A percentile compares a stretch with the other conserved stretches of the same genome.
phyloP scores from a whole-genome alignment of 2,888 invertebrate species.

The Cloeon dipterum region DNA sequence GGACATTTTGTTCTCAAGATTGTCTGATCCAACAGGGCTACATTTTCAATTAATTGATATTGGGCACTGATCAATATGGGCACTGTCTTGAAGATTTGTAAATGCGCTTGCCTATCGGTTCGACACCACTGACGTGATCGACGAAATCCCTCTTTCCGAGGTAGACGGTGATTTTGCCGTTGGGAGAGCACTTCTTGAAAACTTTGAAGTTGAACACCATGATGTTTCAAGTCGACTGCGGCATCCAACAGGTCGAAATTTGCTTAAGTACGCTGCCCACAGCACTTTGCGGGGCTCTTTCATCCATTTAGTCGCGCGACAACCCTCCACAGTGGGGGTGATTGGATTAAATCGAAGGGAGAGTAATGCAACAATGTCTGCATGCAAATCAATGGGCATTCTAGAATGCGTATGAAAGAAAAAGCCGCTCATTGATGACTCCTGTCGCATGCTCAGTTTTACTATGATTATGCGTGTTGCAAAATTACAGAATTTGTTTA shows the following conservation, averaged over 20 bases:
- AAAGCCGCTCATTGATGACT: no score
- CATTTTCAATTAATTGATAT: neutral
- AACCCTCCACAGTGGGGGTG: no score
- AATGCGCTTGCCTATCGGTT: slow-evolving; percentile 48
- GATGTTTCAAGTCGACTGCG: neutral
- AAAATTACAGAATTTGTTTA: no score
- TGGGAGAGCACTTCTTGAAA: slow-evolving; percentile 75
- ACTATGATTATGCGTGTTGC: no score
- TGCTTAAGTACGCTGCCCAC: neutral
- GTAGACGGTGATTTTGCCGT: slow-evolving; percentile 66
- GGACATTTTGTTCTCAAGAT: neutral
- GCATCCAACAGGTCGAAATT: neutral
- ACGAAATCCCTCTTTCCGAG: slow-evolving; percentile 72
- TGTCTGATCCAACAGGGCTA: neutral
- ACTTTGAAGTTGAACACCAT: slow-evolving; percentile 85
- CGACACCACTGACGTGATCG: slow-evolving; percentile 64
- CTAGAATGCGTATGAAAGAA: no score
- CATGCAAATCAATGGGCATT: no score
- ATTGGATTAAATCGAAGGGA: no score
- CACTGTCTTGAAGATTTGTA: neutral
- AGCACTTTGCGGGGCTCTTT: no score
- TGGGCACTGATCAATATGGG: neutral
- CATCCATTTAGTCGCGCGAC: no score
- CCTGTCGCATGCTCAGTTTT: no score
- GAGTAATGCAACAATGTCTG: no score